Percentiles rank a stretch among this genome's conserved stretches.
Evolutionary conservation across 2,888 invertebrate species (phyloP).

Genomic region (Alloplasta piceator): DNA sequence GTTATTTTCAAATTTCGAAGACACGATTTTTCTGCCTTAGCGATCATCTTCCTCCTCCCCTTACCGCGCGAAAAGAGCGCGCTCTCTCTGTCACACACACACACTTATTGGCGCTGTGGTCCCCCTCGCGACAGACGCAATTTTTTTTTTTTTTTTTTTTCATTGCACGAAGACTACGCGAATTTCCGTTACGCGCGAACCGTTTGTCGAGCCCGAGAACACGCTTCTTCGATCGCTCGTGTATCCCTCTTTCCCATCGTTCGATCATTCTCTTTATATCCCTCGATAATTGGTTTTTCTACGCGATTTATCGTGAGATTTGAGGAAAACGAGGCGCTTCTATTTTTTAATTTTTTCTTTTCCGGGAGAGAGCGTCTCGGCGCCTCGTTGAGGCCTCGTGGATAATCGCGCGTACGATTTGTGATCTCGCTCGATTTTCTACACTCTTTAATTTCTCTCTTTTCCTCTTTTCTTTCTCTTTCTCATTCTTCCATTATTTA

Average conservation of each 20-base stretch:
- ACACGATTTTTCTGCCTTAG: neutral
- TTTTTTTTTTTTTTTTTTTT: conserved; percentile 41
- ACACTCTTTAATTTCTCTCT: too few species aligned
- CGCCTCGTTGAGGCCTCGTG: too few species aligned
- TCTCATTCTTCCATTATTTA: neutral
- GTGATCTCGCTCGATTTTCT: too few species aligned
- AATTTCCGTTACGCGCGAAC: conserved; percentile 65
- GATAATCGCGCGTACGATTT: too few species aligned
- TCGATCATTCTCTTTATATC: neutral
- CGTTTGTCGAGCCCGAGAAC: conserved; percentile 10
- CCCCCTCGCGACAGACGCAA: conserved; percentile 55
- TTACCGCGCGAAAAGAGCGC: neutral
- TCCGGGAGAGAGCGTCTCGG: too few species aligned
- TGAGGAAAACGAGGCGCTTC: too few species aligned
- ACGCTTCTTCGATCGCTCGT: too few species aligned
- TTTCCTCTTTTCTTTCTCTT: neutral
- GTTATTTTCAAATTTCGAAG: neutral
- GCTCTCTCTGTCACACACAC: conserved; percentile 7
- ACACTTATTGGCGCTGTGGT: conserved; percentile 2
- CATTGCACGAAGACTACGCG: conserved; percentile 56
- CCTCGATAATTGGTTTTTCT: too few species aligned
- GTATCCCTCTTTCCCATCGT: neutral
- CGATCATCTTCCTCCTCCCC: neutral
- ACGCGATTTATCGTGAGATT: too few species aligned
- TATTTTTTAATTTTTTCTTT: too few species aligned